Evolutionary conservation across 2,113 vertebrate species (phyloP).

Genomic region (Cochlearius cochlearius): DNA sequence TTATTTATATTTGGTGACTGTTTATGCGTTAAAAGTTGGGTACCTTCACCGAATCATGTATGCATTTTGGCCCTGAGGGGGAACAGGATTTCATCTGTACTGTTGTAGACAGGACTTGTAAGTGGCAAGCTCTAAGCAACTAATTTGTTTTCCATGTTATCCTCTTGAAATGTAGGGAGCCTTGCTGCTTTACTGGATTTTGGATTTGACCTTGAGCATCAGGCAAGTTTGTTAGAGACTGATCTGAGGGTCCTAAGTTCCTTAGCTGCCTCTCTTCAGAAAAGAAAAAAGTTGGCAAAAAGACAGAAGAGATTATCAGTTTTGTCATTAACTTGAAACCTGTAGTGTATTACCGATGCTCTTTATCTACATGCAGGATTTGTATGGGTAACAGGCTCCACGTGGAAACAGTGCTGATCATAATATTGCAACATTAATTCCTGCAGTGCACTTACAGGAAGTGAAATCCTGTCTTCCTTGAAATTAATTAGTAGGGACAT

Average conservation of each 20-base stretch:
- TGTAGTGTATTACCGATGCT: background rate
- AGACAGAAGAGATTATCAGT: background rate
- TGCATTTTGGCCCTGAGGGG: background rate
- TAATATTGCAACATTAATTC: background rate
- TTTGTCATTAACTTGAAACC: background rate
- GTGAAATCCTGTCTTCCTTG: background rate
- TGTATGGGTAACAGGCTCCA: background rate
- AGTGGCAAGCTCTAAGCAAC: background rate
- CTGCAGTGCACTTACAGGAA: background rate
- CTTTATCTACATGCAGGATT: background rate
- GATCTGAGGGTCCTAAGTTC: background rate
- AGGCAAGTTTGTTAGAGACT: background rate
- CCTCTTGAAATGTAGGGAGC: background rate
- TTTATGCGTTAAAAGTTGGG: background rate
- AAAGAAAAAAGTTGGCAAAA: background rate
- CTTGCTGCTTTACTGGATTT: background rate
- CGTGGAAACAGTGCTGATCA: background rate
- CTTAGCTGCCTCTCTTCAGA: background rate
- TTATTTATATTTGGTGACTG: background rate
- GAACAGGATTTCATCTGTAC: background rate
- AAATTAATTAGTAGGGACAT: background rate
- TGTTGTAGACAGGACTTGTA: background rate
- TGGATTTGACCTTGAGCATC: background rate
- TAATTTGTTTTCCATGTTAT: background rate
- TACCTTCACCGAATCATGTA: background rate